These are phyloP conservation scores for Tiaroga cobitis DNA, from an alignment of 2,797 vertebrate species.

Conservation along the genomic window DNA sequence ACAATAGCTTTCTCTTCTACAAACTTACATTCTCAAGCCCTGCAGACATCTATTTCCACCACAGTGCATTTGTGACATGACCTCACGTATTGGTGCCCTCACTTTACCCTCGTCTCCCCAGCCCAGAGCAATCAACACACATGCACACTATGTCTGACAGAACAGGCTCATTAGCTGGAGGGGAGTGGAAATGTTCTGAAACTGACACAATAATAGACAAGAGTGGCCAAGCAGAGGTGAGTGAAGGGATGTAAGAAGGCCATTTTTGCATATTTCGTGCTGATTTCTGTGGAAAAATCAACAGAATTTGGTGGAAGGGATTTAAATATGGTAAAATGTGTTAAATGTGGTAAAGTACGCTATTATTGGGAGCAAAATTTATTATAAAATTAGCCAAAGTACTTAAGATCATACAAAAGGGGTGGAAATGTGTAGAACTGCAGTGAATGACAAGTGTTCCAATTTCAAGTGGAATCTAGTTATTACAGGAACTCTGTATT, in stretches of 20 bases:
- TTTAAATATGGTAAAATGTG: conserved; percentile 1
- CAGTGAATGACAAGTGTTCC: neutral
- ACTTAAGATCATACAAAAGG: neutral
- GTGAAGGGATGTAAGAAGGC: neutral
- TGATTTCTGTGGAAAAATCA: neutral
- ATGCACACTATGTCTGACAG: conserved; percentile 21
- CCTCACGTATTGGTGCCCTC: conserved; percentile 20
- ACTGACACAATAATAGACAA: conserved; percentile 40
- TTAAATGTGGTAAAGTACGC: neutral
- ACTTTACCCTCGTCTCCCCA: conserved; percentile 4
- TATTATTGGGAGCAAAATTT: neutral
- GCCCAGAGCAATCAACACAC: conserved; percentile 26
- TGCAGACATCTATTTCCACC: conserved; percentile 16
- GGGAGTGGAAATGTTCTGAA: conserved; percentile 31
- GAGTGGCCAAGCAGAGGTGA: neutral
- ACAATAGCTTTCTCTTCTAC: conserved; percentile 45
- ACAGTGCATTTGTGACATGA: conserved; percentile 19
- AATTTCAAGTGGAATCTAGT: conserved; percentile 7
- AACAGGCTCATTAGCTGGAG: conserved; percentile 48
- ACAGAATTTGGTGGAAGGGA: neutral
- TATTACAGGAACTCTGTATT: neutral
- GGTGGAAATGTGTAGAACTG: neutral
- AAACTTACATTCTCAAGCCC: conserved; percentile 31
- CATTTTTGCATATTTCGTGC: neutral
- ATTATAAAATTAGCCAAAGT: neutral